Evolutionary conservation across 2,113 vertebrate genomes (phyloP).

Genomic region (Percopsis transmontana): DNA sequence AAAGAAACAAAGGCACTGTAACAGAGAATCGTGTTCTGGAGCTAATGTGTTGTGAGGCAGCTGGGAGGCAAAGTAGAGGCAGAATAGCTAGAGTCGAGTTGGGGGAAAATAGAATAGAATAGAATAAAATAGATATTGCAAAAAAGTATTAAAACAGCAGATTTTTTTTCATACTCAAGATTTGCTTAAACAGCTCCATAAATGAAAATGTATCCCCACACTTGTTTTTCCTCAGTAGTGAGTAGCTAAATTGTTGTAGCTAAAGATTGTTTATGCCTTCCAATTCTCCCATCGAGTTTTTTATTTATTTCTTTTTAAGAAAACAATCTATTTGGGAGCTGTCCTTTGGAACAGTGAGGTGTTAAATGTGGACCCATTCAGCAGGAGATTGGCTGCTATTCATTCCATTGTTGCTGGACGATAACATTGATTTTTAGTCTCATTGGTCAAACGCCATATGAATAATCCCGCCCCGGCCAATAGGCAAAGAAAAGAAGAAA

Average conservation of each 20-base stretch:
- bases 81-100: background rate
- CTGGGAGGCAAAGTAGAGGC: background rate
- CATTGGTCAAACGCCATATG: conserved; percentile 61
- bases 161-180: too few relatives aligned
- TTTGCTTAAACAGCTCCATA: too few relatives aligned
- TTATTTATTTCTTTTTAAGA: conserved; percentile 20
- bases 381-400: conserved; percentile 63
- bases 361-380: conserved; percentile 67
- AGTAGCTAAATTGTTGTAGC: conserved; percentile 43
- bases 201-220: too few relatives aligned
- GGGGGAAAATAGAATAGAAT: background rate
- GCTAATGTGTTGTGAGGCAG: background rate
- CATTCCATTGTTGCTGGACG: conserved; percentile 65
- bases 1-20: conserved; percentile 17
- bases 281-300: conserved; percentile 57
- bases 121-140: background rate
- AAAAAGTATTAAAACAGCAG: background rate
- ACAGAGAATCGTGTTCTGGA: background rate
- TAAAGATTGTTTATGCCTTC: conserved; percentile 44
- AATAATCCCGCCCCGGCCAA: conserved; percentile 49
- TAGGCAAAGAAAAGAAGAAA: conserved; percentile 47
- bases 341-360: conserved; percentile 58
- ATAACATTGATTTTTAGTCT: conserved; percentile 74
- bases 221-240: too few relatives aligned
- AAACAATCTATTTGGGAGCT: conserved; percentile 32